These are phyloP conservation scores for Tragelaphus oryx DNA, from an alignment of 2,797 vertebrate species.

Conservation along the genomic window DNA sequence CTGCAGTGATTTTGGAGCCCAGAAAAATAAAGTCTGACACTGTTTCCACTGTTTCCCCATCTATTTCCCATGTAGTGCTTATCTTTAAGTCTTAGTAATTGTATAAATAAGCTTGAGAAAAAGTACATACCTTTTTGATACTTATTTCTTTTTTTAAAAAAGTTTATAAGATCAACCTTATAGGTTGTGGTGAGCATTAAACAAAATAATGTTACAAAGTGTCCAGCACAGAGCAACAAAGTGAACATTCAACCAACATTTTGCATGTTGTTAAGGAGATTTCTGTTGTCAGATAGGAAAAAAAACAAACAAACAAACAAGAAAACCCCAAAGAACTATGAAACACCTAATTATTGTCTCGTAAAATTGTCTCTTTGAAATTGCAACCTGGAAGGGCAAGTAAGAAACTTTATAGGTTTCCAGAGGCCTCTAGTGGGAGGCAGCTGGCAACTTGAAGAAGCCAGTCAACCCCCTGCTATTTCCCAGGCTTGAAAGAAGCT, in stretches of 20 bases:
- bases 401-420: conserved; percentile 56
- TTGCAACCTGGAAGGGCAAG: conserved; percentile 55
- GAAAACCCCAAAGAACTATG: conserved; percentile 37
- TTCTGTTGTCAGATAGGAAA: conserved; percentile 56
- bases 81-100: not conserved
- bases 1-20: no score
- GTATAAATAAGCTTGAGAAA: not conserved
- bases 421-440: conserved; percentile 40
- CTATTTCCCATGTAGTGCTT: no score
- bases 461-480: not conserved
- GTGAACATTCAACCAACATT: not conserved
- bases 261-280: not conserved
- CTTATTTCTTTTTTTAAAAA: not conserved
- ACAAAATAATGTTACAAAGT: not conserved
- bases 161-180: not conserved
- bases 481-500: conserved; percentile 23
- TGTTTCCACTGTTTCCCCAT: no score
- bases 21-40: no score
- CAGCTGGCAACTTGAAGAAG: not conserved
- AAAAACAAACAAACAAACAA: conserved; percentile 21
- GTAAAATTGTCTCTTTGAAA: conserved; percentile 67
- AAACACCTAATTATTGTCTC: conserved; percentile 59
- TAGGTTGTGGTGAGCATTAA: not conserved
- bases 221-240: not conserved
- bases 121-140: not conserved